Evolutionary conservation across 2,888 invertebrate species (phyloP).

Genomic region (Horisme vitalbata): DNA sequence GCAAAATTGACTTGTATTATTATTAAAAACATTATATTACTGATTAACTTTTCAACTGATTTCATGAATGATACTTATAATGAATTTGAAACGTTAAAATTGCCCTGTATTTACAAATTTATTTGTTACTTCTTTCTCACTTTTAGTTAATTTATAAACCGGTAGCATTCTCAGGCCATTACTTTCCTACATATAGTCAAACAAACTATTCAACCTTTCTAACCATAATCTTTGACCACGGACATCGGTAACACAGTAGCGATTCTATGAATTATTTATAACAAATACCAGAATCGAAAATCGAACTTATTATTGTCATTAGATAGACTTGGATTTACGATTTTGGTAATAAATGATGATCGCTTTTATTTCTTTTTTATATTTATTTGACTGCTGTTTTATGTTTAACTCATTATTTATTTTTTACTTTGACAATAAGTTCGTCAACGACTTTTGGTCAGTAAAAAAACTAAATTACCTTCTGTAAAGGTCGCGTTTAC

Average conservation of each 20-base stretch:
- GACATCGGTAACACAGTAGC: conserved; percentile 54
- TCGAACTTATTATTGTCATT: conserved; percentile 43
- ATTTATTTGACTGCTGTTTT: conserved; percentile 31
- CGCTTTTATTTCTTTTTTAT: conserved; percentile 31
- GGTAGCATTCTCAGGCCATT: background rate
- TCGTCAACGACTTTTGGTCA: background rate
- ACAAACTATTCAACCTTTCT: background rate
- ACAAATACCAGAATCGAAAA: conserved; percentile 49
- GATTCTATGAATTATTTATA: conserved; percentile 54
- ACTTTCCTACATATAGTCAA: background rate
- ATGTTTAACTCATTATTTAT: conserved; percentile 29
- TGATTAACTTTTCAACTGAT: too few species aligned
- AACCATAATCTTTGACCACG: conserved; percentile 7
- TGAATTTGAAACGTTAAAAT: too few species aligned
- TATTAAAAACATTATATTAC: too few species aligned
- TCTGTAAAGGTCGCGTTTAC: too few species aligned
- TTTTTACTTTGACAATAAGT: conserved; percentile 22
- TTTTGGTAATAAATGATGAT: conserved; percentile 37
- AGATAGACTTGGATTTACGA: conserved; percentile 41
- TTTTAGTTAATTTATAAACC: background rate
- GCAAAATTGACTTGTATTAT: too few species aligned
- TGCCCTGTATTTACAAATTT: too few species aligned
- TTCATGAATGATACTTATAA: too few species aligned
- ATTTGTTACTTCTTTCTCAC: too few species aligned
- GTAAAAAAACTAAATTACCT: too few species aligned